Base-by-base conservation (phyloP, 2,888 invertebrate genomes). In the Balanococcus diminutus region DNA sequence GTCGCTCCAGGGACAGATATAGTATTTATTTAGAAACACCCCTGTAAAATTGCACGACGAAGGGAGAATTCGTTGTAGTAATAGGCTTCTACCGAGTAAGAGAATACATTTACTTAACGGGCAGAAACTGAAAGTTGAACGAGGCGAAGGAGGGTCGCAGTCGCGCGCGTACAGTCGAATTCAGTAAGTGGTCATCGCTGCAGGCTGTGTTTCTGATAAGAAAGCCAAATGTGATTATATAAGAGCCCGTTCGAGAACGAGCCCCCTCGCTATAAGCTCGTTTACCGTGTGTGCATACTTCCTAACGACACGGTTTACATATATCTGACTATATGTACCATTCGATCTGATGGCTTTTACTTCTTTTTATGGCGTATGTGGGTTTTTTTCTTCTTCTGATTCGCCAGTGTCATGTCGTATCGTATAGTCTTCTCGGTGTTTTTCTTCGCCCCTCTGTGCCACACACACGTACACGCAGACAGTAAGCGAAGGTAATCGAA, bases 1-100 rank as follows among this genome's bases (percentile, higher is more conserved):
- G 84, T 84, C 75, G 84, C 84, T 84, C 84, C 84, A 72, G 84
- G 84, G 84, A 84, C 84, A 84, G 84, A 84, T 84, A 84, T 84
- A 84, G 84, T 84, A 84, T 84, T 84, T 84, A 84, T 84, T 84
- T 84, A 84, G 75, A 84, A 84, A 84, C 84, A 84, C 84, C 84
- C 84, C 72, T 75, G 75, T 51, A 82, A 84, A 84, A 79, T 84
- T 83, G 61, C 56, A 31, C 82, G 81, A 22, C 39, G 82, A 31
- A 61, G 67, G 83, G 61, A 61, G 32, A 36, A 61, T 28, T 51
- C 83, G 56, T 67, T 22, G 32, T 83, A 51, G 83, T 83, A 83
- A 84, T 67, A 84, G 84, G 84, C 84, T 39, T 75, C 31, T 31
- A 32, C 75, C 61, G 75, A 11, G 75, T 72, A 84, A 39, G 84